Conservation (phyloP, 2,888 invertebrate genomes). For the Pandemis corylana region DNA sequence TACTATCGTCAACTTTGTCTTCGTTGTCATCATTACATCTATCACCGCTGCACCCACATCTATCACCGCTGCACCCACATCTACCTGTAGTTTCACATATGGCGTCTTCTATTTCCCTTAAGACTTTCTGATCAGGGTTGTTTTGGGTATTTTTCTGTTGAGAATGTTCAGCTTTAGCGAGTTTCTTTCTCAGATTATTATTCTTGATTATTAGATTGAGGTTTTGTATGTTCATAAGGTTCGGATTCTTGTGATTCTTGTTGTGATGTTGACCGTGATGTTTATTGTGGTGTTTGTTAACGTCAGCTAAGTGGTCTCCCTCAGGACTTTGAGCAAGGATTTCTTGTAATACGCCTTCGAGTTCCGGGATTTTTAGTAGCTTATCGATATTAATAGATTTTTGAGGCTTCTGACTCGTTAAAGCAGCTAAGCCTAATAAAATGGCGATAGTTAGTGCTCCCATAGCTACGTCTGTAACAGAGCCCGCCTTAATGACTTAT, state of each 20-base stretch:
- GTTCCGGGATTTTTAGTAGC: neutral
- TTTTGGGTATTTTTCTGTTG: neutral
- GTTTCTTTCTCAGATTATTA: conserved; percentile 4
- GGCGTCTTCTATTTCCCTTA: neutral
- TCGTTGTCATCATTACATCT: neutral
- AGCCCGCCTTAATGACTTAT: neutral
- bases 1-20: neutral
- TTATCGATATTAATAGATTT: neutral
- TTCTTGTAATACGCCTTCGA: neutral
- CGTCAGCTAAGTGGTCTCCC: neutral
- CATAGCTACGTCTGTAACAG: conserved; percentile 1
- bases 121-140: neutral
- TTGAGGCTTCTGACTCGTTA: conserved; percentile 6
- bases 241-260: neutral
- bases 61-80: neutral
- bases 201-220: conserved; percentile 6
- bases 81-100: neutral
- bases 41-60: neutral
- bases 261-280: neutral
- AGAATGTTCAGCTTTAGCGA: neutral
- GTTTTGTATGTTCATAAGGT: conserved; percentile 7
- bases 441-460: conserved; percentile 3
- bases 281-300: neutral
- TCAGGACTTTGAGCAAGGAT: neutral
- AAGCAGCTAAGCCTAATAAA: conserved; percentile 12